phyloP scores from a whole-genome alignment of 2,797 vertebrate species.

The Syngnathus acus region DNA sequence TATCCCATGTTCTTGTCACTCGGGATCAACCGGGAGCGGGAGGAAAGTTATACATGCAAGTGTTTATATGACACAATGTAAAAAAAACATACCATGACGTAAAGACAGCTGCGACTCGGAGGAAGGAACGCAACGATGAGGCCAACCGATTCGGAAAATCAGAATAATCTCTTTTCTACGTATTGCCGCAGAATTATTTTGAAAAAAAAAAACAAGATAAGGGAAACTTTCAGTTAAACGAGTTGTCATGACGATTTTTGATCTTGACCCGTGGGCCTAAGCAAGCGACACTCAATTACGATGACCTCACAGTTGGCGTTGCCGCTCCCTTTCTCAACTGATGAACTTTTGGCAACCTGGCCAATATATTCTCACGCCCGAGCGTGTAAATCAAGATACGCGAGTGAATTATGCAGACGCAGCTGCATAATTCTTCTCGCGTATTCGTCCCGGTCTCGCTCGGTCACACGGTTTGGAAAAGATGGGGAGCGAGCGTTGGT shows the following conservation, averaged over 20 bases:
- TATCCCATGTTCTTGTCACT: neutral
- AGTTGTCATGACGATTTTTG: too few species aligned
- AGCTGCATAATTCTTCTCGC: neutral
- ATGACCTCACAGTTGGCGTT: neutral
- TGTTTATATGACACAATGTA: neutral
- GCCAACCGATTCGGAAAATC: too few species aligned
- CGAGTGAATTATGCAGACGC: constrained; percentile 17
- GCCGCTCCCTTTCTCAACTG: neutral
- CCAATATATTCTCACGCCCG: neutral
- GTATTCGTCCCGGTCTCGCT: constrained; percentile 25
- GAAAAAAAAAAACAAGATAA: neutral
- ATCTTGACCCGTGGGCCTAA: too few species aligned
- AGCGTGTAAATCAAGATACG: constrained; percentile 16
- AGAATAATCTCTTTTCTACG: too few species aligned
- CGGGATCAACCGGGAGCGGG: neutral
- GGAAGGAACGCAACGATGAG: too few species aligned
- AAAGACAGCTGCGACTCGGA: too few species aligned
- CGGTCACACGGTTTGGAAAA: constrained; percentile 37
- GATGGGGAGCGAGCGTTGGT: constrained; percentile 22
- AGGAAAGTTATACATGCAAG: neutral
- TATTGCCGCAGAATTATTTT: too few species aligned
- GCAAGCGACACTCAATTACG: too few species aligned
- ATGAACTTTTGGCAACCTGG: neutral
- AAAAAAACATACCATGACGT: neutral
- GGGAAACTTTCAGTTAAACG: too few species aligned